Percentiles rank a stretch among this genome's conserved stretches.
These are phyloP conservation scores for Sebastolobus altivelis DNA, from an alignment of 2,797 vertebrate species.

Conservation along the genomic window DNA sequence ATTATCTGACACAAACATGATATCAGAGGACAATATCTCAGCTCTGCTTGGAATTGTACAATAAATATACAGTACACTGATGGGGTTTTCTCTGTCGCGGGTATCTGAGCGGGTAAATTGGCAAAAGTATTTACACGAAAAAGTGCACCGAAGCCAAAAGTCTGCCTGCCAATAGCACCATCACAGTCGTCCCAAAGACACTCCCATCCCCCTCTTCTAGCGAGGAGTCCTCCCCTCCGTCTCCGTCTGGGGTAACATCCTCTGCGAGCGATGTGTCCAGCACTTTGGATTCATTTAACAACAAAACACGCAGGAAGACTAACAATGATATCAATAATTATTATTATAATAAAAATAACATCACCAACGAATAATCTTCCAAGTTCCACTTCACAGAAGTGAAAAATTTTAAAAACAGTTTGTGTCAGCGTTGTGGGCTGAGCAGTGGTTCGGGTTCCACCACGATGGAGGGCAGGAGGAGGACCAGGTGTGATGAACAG, in stretches of 20 bases:
- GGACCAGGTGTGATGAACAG: conserved; percentile 40
- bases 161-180: conserved; percentile 70
- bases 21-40: conserved; percentile 57
- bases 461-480: conserved; percentile 83
- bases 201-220: background rate
- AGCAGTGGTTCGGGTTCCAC: conserved; percentile 97
- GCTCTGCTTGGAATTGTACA: conserved; percentile 74
- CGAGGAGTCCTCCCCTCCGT: conserved; percentile 47
- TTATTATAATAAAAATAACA: conserved; percentile 90
- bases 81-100: conserved; percentile 56
- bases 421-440: conserved; percentile 85
- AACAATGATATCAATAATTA: conserved; percentile 83
- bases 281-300: conserved; percentile 91
- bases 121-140: conserved; percentile 72
- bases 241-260: conserved; percentile 77
- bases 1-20: conserved; percentile 58
- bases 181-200: conserved; percentile 61
- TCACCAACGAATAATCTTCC: conserved; percentile 81
- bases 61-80: conserved; percentile 85
- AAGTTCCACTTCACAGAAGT: conserved; percentile 99
- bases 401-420: conserved; percentile 86
- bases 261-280: conserved; percentile 93
- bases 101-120: conserved; percentile 61
- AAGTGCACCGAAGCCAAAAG: conserved; percentile 72
- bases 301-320: conserved; percentile 77